Base-by-base conservation (phyloP, 2,888 invertebrate genomes). In the Drosophila diplacantha region DNA sequence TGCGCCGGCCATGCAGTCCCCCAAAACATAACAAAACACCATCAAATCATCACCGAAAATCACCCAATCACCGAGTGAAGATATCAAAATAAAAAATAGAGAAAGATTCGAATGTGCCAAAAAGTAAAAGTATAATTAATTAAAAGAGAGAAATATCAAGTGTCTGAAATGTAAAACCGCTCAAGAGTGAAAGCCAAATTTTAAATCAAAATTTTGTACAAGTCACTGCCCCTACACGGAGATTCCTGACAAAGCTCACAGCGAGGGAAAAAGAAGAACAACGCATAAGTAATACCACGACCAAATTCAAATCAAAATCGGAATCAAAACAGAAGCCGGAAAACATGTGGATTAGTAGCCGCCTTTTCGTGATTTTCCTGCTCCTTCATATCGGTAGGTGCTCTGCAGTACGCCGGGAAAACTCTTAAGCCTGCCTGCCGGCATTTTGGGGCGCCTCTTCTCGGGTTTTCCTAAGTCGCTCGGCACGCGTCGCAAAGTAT, bases 341-440 rank as follows among this genome's bases (percentile, higher is more conserved):
- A 86, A 87, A 78, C 86, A 88, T 88, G 88, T 86, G 87, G 88
- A 88, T 87, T 87, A 88, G 87, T 85, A 87, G 87, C 83, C 86
- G 87, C 86, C 79, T 86, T 75, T 85, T 86, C 80, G 81, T 85
- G 75, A 82, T 87, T 83, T 83, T 86, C 83, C 82, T 87, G 75
- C 86, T 87, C 73, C 84, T 86, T 74, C 84, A 85, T 83, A 83
- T 86, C 69, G 88, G 88, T 88, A 87, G 81, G 88, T 86, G 75
- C 56, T 24, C 20, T 14, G 18, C 39, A 51, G 35, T 43, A 39
- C 51, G 34, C 35, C n/a, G 41, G 43, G 16, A 63, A 31, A 49
- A 58, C 62, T 69, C 79, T 69, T 73, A 72, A 74, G 68, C 69
- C 68, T 52, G 47, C 54, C 72, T 54, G 69, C 59, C 74, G 73